phyloP scores from a whole-genome alignment of 2,888 invertebrate genomes.

The Tenthredo amoena region DNA sequence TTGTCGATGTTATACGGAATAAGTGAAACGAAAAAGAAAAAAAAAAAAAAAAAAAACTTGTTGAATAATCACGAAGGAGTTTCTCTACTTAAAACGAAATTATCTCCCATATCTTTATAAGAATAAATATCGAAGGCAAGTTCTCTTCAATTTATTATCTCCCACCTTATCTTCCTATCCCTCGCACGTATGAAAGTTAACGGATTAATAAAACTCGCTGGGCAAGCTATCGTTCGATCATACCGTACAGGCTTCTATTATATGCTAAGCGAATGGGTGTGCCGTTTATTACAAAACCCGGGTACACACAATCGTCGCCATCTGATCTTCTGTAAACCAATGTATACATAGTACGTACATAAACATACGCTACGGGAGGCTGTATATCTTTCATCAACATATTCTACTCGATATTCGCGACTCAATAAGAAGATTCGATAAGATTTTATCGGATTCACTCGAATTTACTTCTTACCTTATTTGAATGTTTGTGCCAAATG shows the following conservation, averaged over 20 bases:
- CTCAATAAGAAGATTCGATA: background rate
- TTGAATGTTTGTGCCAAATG: background rate
- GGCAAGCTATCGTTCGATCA: conserved; percentile 40
- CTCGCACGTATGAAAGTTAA: conserved; percentile 2
- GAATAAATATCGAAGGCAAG: background rate
- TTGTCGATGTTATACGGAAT: background rate
- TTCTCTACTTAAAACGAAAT: background rate
- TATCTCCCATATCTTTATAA: background rate
- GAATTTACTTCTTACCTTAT: background rate
- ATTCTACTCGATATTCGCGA: conserved; percentile 15
- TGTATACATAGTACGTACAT: background rate
- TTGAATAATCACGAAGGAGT: background rate
- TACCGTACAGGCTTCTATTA: conserved; percentile 34
- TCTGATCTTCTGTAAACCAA: background rate
- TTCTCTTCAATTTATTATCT: background rate
- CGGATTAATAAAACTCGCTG: conserved; percentile 33
- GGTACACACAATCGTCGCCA: background rate
- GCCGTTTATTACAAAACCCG: conserved; percentile 39
- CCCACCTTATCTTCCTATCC: background rate
- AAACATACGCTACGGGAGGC: background rate
- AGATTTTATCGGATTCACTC: background rate
- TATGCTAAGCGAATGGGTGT: conserved; percentile 48
- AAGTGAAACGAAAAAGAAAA: too few species aligned
- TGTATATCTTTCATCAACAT: background rate
- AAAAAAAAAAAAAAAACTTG: background rate